Base-by-base conservation (phyloP, 2,797 vertebrate genomes). In the Ceyx erithaca region DNA sequence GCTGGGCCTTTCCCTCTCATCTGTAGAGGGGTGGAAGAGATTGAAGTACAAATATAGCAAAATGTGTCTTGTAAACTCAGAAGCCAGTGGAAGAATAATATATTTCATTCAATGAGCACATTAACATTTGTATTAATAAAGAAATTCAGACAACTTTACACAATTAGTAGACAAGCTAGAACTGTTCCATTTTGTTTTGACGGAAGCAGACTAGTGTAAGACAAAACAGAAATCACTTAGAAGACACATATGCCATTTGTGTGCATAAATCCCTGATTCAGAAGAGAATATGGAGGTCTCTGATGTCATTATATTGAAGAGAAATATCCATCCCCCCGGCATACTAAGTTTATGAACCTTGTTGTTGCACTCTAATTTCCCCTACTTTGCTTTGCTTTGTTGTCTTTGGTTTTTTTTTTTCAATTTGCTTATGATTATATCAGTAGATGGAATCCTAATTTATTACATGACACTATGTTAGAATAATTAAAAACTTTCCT, bases 91-190 rank as follows among this genome's bases (percentile, higher is more conserved):
- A 80, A 85, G n/a, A 4, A 71, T 62, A 84, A 62, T 70, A 23
- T 33, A 73, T 87, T 78, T 40, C 13, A 37, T 76, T 85, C 63
- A 81, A 55, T 64, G 6, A 67, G 49, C 33, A 66, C 5, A 16
- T 40, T 79, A 75, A 61, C 58, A 80, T 70, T 54, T 54, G 15
- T 80, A 70, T 49, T 80, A 84, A 68, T 64, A 80, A 77, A 78
- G 46, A 71, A 70, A 85, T 77, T 85, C n/a, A 68, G 72, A 69
- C 12, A 75, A 80, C 62, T 72, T 92, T 79, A 72, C 41, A 41
- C 28, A 92, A 95, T 92, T 94, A 92, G 54, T 31, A 92, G 69
- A 66, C 46, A 87, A 78, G 14, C 10, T 91, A 55, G 43, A 89
- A 82, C 68, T 46, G 37, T 51, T 90, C 54, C 19, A 14, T 77